Percentiles rank a stretch among this genome's conserved stretches.
These are phyloP conservation scores for human (Homo sapiens) DNA, from an alignment of 2,113 vertebrate species.

Conservation along the genomic window DNA sequence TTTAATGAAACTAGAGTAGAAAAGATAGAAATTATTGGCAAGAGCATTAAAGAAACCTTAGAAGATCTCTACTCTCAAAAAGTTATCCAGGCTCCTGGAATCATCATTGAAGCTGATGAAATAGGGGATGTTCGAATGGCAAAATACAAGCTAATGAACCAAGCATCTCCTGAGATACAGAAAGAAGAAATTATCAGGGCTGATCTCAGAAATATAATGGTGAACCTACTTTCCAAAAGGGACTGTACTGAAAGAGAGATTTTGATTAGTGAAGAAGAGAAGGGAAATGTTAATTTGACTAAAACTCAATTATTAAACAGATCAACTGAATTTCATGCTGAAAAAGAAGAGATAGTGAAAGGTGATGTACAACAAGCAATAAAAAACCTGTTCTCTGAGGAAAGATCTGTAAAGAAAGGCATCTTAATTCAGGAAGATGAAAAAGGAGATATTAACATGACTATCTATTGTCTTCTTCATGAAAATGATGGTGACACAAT, in stretches of 20 bases:
- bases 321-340: conserved; percentile 81
- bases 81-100: conserved; percentile 91
- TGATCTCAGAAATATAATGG: conserved; percentile 92
- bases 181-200: conserved; percentile 91
- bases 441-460: conserved; percentile 94
- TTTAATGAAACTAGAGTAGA: conserved; percentile 89
- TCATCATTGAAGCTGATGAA: conserved; percentile 93
- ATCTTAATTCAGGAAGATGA: conserved; percentile 95
- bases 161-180: conserved; percentile 90
- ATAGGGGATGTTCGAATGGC: conserved; percentile 94
- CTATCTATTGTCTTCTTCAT: conserved; percentile 93
- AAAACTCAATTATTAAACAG: conserved; percentile 90
- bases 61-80: conserved; percentile 90
- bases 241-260: conserved; percentile 84
- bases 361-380: conserved; percentile 92
- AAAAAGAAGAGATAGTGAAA: conserved; percentile 90
- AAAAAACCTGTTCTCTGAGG: conserved; percentile 87
- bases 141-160: conserved; percentile 94
- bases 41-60: conserved; percentile 92
- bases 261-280: conserved; percentile 90
- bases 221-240: conserved; percentile 89
- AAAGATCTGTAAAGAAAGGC: conserved; percentile 87
- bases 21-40: conserved; percentile 91
- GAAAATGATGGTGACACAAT: conserved; percentile 80
- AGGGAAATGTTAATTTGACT: conserved; percentile 89